These are phyloP conservation scores for Rosalia funebris DNA, from an alignment of 2,888 invertebrate genomes.

Conservation along the genomic window DNA sequence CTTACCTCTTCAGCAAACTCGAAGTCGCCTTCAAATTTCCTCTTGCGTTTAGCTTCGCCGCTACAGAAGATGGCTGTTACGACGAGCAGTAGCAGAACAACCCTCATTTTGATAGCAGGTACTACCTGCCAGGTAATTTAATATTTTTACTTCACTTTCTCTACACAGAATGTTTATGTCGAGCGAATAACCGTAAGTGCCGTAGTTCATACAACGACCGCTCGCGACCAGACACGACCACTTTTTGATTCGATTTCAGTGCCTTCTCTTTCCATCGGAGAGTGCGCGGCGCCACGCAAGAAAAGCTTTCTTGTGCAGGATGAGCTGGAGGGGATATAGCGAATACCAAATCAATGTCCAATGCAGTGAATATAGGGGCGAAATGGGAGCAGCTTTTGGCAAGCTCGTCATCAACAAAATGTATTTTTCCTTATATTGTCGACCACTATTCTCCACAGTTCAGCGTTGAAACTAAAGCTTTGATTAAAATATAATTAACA, in stretches of 20 bases:
- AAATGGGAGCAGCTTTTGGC: slow-evolving; percentile 23
- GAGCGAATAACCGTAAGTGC: slow-evolving; percentile 40
- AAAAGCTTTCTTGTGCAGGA: slow-evolving; percentile 48
- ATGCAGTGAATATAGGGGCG: slow-evolving; percentile 35
- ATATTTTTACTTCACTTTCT: slow-evolving; percentile 23
- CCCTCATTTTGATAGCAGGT: slow-evolving; percentile 57
- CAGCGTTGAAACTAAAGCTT: too few species aligned
- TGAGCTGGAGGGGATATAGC: slow-evolving; percentile 34
- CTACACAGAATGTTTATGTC: slow-evolving; percentile 31
- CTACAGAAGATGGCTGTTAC: slow-evolving; percentile 61
- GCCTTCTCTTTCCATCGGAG: slow-evolving; percentile 52
- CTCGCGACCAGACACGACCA: slow-evolving; percentile 55
- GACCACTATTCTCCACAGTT: too few species aligned
- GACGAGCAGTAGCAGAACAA: slow-evolving; percentile 64
- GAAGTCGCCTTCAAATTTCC: slow-evolving; percentile 81
- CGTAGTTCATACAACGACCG: slow-evolving; percentile 51
- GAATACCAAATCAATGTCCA: slow-evolving; percentile 44
- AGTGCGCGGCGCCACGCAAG: slow-evolving; percentile 54
- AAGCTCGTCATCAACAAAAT: background rate
- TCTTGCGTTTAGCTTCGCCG: slow-evolving; percentile 70
- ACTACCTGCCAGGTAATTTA: slow-evolving; percentile 18
- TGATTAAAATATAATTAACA: too few species aligned
- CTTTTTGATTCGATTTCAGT: slow-evolving; percentile 59
- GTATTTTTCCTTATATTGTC: background rate
- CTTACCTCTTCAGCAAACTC: slow-evolving; percentile 83